Percentiles rank a stretch among this genome's conserved stretches.
phyloP scores from a whole-genome alignment of 2,113 vertebrate species.

The Eupsittula cactorum region DNA sequence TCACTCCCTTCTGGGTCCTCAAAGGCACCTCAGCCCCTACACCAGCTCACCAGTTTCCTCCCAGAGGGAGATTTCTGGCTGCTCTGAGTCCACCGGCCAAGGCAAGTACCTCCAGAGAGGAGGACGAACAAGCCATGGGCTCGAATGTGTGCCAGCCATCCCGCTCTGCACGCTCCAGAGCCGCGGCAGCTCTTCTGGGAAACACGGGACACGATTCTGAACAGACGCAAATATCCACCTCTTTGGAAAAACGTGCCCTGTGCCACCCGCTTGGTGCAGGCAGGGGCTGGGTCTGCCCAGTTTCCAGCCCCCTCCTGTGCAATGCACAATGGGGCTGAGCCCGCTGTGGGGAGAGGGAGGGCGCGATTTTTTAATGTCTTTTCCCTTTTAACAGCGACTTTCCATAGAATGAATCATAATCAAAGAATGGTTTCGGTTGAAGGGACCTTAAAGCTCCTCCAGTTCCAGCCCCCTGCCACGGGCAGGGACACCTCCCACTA shows the following conservation, averaged over 20 bases:
- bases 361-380: neutral
- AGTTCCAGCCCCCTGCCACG: neutral
- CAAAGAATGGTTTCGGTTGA: neutral
- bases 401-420: neutral
- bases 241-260: neutral
- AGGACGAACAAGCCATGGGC: neutral
- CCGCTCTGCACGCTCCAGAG: rapidly evolving
- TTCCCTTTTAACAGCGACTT: neutral
- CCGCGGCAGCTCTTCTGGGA: neutral
- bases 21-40: neutral
- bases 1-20: neutral
- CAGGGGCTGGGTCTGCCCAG: neutral
- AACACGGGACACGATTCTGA: neutral
- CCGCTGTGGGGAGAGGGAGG: neutral
- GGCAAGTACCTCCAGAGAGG: neutral
- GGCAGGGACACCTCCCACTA: neutral
- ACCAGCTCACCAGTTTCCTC: neutral
- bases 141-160: neutral
- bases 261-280: neutral
- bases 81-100: neutral
- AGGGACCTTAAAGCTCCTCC: neutral
- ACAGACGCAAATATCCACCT: neutral
- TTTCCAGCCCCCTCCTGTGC: neutral
- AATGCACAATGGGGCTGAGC: neutral
- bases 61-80: neutral